phyloP scores from a whole-genome alignment of 2,113 vertebrate genomes.

The Piprites chloris region DNA sequence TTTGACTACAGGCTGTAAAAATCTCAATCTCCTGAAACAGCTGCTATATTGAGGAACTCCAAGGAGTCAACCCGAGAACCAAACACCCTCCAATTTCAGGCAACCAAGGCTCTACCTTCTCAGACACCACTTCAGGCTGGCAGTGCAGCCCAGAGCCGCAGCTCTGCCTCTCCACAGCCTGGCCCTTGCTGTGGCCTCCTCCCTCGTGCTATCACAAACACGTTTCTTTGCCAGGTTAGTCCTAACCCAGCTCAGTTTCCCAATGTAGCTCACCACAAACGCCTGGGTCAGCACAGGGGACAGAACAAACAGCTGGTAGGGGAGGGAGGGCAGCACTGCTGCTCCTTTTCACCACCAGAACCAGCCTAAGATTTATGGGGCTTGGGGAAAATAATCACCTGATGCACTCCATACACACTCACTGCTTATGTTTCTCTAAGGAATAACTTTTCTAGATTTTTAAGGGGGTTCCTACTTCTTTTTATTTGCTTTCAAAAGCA shows the following conservation, averaged over 20 bases:
- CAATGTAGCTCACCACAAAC: slow-evolving; percentile 3
- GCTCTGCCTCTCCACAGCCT: neutral
- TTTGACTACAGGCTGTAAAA: neutral
- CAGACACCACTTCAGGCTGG: neutral
- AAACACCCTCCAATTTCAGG: neutral
- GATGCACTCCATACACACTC: neutral
- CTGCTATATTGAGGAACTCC: neutral
- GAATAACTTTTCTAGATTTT: neutral
- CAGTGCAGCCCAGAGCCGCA: neutral
- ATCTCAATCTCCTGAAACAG: neutral
- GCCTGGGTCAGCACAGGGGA: slow-evolving; percentile 41
- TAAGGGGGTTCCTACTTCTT: neutral
- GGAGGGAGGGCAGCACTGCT: neutral
- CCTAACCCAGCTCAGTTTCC: slow-evolving; percentile 35
- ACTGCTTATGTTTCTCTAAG: neutral
- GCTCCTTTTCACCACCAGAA: neutral
- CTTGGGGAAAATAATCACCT: slow-evolving; percentile 26
- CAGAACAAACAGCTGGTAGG: slow-evolving; percentile 36
- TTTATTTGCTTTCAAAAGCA: neutral
- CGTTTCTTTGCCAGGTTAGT: slow-evolving; percentile 15
- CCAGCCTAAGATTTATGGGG: neutral
- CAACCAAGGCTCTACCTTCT: accelerated
- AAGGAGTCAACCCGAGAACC: neutral
- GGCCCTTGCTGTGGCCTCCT: slow-evolving; percentile 21
- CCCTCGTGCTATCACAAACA: slow-evolving; percentile 30